Base-by-base conservation (phyloP, 2,888 invertebrate genomes). In the Cacoxenus indagator region DNA sequence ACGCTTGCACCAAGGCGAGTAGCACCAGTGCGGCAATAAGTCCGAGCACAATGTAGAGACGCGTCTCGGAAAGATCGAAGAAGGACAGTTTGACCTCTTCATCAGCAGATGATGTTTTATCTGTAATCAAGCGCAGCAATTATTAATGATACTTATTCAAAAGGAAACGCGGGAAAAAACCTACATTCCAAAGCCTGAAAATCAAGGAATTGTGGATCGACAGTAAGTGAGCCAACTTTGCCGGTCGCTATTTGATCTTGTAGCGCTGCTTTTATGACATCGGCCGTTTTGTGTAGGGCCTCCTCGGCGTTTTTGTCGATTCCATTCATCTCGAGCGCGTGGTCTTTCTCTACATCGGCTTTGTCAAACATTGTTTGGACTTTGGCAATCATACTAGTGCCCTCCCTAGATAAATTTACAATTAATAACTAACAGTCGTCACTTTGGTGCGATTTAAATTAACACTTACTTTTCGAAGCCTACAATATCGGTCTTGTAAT, bases 1-100 rank as follows among this genome's bases (percentile, higher is more conserved):
- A 92, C 0, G 96, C 96, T 89, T 96, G 96, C 59, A 96, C 89
- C 11, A 96, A 79, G 0, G 95, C 95, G 48, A 96, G 91, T 22
- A 95, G 89, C 37, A 96, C 89, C 54, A 97, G 88, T 0, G 95
- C 95, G 0, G 91, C 92, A 68, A 96, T 92, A 77, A 95, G 94
- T 6, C 93, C 96, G 70, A 95, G 89, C 51, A 96, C 95, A 71
- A 95, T 93, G 90, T 95, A 95, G 70, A 95, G 89, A 83, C 95
- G 94, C 17, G 92, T 92, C 81, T 92, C 92, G 0, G 94, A 92
- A 57, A 93, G 85, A 61, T 91, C 91, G 88, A 91, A 94, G 90
- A 90, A 94, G 46, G 88, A 86, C 67, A 80, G 78, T 2, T 89
- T 61, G 43, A 87, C 86, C 24, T 89, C 89, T 19, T 90, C 81